phyloP scores from a whole-genome alignment of 2,797 vertebrate species.

The Rachycentron canadum region DNA sequence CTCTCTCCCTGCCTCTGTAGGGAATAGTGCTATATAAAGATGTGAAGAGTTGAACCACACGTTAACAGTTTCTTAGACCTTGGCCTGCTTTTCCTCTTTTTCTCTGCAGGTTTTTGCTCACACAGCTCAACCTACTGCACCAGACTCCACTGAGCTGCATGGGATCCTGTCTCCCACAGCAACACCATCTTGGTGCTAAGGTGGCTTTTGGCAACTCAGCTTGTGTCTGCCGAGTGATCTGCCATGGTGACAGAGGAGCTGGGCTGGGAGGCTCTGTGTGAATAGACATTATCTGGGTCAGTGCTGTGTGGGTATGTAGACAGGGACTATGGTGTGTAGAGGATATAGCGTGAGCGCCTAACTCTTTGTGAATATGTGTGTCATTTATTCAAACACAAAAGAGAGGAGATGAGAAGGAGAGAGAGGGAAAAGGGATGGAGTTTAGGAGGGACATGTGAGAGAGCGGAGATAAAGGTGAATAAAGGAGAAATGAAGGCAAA shows the following conservation, averaged over 20 bases:
- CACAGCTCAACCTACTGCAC: constrained; percentile 65
- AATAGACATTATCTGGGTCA: constrained; percentile 79
- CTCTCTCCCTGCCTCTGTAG: constrained; percentile 48
- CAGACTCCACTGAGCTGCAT: constrained; percentile 46
- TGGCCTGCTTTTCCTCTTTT: constrained; percentile 78
- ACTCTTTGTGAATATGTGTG: constrained; percentile 71
- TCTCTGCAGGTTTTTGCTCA: constrained; percentile 55
- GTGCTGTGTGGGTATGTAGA: constrained; percentile 69
- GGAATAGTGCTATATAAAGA: constrained; percentile 81
- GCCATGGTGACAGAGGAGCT: constrained; percentile 43
- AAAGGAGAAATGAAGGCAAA: constrained; percentile 54
- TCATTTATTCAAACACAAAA: constrained; percentile 74
- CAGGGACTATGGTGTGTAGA: constrained; percentile 51
- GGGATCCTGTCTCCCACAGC: constrained; percentile 33
- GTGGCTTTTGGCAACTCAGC: constrained; percentile 51
- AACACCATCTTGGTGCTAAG: constrained; percentile 27
- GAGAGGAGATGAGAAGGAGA: constrained; percentile 56
- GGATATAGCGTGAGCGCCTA: constrained; percentile 48
- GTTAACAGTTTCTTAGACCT: constrained; percentile 78
- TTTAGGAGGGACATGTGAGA: constrained; percentile 43
- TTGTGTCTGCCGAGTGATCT: constrained; percentile 41
- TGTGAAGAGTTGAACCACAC: constrained; percentile 76
- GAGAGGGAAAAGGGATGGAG: constrained; percentile 49
- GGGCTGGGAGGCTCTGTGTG: constrained; percentile 50
- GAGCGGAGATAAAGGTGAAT: constrained; percentile 61